These are phyloP conservation scores for Ovibos moschatus DNA, from an alignment of 2,113 vertebrate genomes.

Conservation along the genomic window DNA sequence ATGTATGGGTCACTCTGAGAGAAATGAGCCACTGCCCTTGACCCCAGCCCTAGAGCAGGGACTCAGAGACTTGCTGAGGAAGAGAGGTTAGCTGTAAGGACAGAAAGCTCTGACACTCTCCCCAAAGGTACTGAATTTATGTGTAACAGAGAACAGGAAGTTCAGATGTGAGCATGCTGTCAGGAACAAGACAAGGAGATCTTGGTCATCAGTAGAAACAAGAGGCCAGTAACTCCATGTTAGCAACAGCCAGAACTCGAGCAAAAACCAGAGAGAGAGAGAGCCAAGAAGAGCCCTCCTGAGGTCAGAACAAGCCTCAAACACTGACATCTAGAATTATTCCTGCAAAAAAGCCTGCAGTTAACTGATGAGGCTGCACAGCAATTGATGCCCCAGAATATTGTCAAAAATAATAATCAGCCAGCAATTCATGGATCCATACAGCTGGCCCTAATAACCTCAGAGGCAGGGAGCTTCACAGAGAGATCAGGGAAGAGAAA, in stretches of 20 bases:
- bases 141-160: neutral
- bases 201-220: neutral
- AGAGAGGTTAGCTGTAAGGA: neutral
- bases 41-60: neutral
- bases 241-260: neutral
- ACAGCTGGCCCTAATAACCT: neutral
- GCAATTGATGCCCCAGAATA: neutral
- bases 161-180: neutral
- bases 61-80: neutral
- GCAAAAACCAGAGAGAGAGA: neutral
- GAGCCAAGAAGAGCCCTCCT: neutral
- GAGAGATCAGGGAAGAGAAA: neutral
- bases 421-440: neutral
- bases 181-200: neutral
- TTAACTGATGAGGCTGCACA: neutral
- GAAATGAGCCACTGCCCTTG: neutral
- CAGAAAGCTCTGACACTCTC: neutral
- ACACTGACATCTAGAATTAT: neutral
- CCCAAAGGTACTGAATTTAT: neutral
- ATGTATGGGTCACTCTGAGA: neutral
- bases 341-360: neutral
- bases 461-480: neutral
- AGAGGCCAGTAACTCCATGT: neutral
- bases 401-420: neutral
- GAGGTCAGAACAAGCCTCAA: neutral